Conservation (phyloP, 2,797 vertebrate genomes). For the Vultur gryphus region DNA sequence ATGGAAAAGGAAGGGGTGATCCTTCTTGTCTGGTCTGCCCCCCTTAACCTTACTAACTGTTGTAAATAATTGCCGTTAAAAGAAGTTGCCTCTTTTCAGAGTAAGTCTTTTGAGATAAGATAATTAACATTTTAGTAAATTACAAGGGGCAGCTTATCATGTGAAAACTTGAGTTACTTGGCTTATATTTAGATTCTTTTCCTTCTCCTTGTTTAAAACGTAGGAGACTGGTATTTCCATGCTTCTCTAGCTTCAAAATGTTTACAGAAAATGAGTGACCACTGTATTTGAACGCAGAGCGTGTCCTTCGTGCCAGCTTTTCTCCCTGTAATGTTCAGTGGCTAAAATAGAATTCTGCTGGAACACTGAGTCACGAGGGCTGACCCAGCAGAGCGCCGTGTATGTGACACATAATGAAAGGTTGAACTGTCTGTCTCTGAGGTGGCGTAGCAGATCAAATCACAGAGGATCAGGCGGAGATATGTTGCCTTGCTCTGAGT, state of each 20-base stretch:
- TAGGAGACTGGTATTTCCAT: neutral
- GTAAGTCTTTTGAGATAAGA: conserved; percentile 51
- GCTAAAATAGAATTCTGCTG: conserved; percentile 43
- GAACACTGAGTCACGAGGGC: conserved; percentile 77
- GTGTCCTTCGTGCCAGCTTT: neutral
- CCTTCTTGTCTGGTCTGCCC: neutral
- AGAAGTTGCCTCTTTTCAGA: neutral
- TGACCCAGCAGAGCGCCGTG: conserved; percentile 80
- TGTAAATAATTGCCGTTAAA: neutral
- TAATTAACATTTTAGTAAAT: conserved; percentile 50
- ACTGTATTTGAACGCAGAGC: neutral
- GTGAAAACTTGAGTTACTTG: neutral
- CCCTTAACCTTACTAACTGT: neutral
- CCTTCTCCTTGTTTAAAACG: neutral
- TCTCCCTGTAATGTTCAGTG: neutral
- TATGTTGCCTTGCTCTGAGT: conserved; percentile 93
- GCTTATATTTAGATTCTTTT: neutral
- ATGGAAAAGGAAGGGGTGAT: neutral
- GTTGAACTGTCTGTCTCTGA: conserved; percentile 82
- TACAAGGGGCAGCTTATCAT: neutral
- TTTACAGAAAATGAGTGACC: neutral
- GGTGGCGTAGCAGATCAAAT: conserved; percentile 89
- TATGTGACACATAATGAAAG: conserved; percentile 81
- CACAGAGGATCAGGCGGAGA: conserved; percentile 79
- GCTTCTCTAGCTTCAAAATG: neutral